Percentiles rank a stretch among this genome's conserved stretches.
Conservation (phyloP, 1,140 invertebrate species). For the Pseudomyrmex concolor region DNA sequence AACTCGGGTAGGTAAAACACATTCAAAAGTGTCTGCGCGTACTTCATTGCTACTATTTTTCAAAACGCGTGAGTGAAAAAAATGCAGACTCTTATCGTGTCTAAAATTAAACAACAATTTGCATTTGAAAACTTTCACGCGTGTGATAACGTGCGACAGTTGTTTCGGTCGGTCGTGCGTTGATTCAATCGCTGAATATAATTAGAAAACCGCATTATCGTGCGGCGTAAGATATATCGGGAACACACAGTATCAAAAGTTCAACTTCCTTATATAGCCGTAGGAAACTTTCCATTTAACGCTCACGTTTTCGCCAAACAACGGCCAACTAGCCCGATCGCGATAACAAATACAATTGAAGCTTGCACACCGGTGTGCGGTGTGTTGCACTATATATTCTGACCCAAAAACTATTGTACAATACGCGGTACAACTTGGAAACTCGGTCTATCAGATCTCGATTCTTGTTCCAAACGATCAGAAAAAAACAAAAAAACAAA, state of each 20-base stretch:
- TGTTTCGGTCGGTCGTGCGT: neutral
- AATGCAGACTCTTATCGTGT: neutral
- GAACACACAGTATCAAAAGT: slow-evolving; percentile 5
- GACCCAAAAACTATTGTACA: slow-evolving; percentile 10
- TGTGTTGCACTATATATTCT: slow-evolving; percentile 23
- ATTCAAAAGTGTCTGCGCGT: neutral
- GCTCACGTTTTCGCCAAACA: slow-evolving; percentile 34
- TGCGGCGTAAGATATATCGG: neutral
- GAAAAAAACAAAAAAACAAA: neutral
- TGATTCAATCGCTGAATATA: slow-evolving; percentile 18
- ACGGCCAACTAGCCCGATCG: slow-evolving; percentile 25
- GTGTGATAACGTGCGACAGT: neutral
- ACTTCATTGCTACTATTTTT: neutral
- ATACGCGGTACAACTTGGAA: slow-evolving; percentile 31
- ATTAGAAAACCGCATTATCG: neutral
- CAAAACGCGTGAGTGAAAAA: neutral
- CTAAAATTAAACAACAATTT: neutral
- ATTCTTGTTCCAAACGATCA: slow-evolving; percentile 28
- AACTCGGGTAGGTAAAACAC: neutral
- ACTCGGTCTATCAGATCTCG: slow-evolving; percentile 45
- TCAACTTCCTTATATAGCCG: slow-evolving; percentile 23
- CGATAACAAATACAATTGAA: slow-evolving; percentile 56
- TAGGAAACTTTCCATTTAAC: slow-evolving; percentile 37
- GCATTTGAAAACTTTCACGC: neutral
- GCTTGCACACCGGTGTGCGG: slow-evolving; percentile 15